phyloP scores from a whole-genome alignment of 2,797 vertebrate species.

The Capromys pilorides region DNA sequence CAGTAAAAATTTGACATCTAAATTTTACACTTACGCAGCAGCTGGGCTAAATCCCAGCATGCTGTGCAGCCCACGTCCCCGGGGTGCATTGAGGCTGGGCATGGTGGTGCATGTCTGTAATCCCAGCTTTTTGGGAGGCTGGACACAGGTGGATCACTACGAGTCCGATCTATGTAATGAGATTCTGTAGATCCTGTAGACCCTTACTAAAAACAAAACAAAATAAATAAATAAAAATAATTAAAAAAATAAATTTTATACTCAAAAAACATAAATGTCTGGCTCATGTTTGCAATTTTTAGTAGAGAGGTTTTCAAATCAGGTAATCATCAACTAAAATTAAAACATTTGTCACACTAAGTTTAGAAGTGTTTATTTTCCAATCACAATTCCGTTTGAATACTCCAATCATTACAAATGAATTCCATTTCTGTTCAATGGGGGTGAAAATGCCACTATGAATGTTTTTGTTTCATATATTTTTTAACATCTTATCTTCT shows the following conservation, averaged over 20 bases:
- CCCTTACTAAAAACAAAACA: no score
- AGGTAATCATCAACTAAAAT: neutral
- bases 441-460: neutral
- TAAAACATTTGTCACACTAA: neutral
- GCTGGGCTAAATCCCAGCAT: no score
- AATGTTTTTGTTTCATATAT: neutral
- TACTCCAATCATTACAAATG: neutral
- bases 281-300: conserved; percentile 27
- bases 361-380: neutral
- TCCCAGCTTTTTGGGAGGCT: no score
- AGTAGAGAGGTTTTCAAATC: neutral
- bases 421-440: conserved; percentile 3
- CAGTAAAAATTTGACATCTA: neutral
- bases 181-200: no score
- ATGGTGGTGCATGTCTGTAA: no score
- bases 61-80: no score
- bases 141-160: no score
- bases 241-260: neutral
- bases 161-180: no score
- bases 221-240: no score
- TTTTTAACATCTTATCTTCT: conserved; percentile 50
- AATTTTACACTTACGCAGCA: neutral
- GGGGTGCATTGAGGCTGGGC: no score
- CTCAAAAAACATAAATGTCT: neutral
- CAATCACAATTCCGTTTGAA: neutral